Base-by-base conservation (phyloP, 1,140 invertebrate genomes). In the Homalodisca vitripennis region DNA sequence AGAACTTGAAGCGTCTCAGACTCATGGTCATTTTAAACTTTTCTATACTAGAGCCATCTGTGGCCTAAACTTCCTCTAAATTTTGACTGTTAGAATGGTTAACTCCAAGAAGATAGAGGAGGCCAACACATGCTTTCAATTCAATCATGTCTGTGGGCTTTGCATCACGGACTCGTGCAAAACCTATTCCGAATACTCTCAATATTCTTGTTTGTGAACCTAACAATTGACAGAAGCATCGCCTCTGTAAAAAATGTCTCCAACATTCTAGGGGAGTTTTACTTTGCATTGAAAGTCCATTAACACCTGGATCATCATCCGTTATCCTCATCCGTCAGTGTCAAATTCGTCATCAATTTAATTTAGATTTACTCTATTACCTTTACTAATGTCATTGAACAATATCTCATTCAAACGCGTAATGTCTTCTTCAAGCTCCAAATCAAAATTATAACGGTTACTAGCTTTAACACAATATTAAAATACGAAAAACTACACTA, bases 211-310 rank as follows among this genome's bases (percentile, higher is more conserved):
- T 66, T 32, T 27, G 24, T 69, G 60, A 66, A 57, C 13, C 3
- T 24, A 41, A 41, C n/a, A n/a, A 41, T 41, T 41, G 6, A 10
- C 34, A 10, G 34, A 6, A 41, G 17, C 34, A 41, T 41, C 17
- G 6, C 34, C 34, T 41, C 17, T 41, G 34, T 41, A 41, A 41
- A 41, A 41, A 41, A 41, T 6, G 6, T 41, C 6, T 6, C 6
- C 34, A 6, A 41, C 6, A 6, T 10, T 20, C 14, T n/a, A 47
- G 20, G 14, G 48, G 2, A 67, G 29, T 60, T 62, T 71, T 67
- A 24, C n/a, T 60, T 30, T 30, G 46, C 74, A 73, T 71, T 67
- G 24, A n/a, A n/a, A n/a, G n/a, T n/a, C n/a, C n/a, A n/a, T n/a
- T n/a, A n/a, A n/a, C n/a, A n/a, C n/a, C n/a, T n/a, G n/a, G n/a